Evolutionary conservation across 2,797 vertebrate genomes (phyloP).

Genomic region (Hapalemur alaotrensis): DNA sequence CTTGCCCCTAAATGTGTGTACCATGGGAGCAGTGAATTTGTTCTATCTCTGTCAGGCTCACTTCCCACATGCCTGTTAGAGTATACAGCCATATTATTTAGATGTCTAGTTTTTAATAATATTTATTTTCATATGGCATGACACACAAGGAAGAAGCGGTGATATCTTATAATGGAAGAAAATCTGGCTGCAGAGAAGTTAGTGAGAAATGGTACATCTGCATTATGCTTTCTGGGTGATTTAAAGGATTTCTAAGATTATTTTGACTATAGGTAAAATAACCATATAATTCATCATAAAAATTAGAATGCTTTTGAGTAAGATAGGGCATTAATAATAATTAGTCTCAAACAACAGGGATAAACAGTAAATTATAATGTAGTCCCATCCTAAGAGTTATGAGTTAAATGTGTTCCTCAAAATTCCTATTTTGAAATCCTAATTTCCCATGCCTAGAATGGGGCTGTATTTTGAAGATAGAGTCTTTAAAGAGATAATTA

Average conservation of each 20-base stretch:
- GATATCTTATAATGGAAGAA: not conserved
- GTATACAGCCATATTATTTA: not conserved
- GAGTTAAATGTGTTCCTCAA: not conserved
- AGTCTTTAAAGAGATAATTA: not conserved
- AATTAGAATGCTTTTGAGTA: not conserved
- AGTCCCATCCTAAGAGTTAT: not conserved
- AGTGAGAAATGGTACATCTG: not conserved
- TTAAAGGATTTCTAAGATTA: not conserved
- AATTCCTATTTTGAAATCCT: not conserved
- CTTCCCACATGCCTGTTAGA: not conserved
- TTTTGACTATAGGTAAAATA: not conserved
- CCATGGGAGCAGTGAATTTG: not conserved
- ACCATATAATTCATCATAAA: not conserved
- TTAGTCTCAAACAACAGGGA: not conserved
- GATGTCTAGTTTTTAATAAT: not conserved
- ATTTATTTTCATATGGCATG: not conserved
- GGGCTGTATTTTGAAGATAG: not conserved
- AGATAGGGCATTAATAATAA: not conserved
- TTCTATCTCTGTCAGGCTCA: not conserved
- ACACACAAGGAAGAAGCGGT: not conserved
- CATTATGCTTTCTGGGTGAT: not conserved
- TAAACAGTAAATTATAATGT: not conserved
- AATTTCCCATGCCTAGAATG: not conserved
- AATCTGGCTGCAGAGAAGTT: not conserved
- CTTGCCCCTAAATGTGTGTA: not conserved